These are phyloP conservation scores for Erebia ligea DNA, from an alignment of 2,888 invertebrate species.

Conservation along the genomic window DNA sequence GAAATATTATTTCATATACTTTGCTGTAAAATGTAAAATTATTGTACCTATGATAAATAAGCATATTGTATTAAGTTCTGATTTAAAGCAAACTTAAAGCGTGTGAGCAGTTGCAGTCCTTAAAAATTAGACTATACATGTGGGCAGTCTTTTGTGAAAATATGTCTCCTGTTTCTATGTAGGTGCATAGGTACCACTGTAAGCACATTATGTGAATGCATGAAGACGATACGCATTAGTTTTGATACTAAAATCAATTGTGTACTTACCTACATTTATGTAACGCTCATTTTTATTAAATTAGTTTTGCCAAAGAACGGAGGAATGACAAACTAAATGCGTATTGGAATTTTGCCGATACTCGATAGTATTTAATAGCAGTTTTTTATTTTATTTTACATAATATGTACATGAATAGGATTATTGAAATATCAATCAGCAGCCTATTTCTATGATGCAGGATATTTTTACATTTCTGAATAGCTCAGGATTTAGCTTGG, in stretches of 20 bases:
- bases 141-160: constrained; percentile 80
- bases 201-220: constrained; percentile 30
- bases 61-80: constrained; percentile 11
- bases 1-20: constrained; percentile 25
- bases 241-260: constrained; percentile 17
- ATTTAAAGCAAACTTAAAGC: constrained; percentile 1
- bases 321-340: constrained; percentile 18
- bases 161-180: constrained; percentile 75
- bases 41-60: constrained; percentile 2
- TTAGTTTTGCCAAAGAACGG: constrained; percentile 1
- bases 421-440: constrained; percentile 19
- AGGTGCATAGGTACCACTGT: constrained; percentile 34
- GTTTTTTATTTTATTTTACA: constrained; percentile 29
- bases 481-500: constrained; percentile 27
- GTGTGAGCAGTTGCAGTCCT: constrained; percentile 7
- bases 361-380: constrained; percentile 23
- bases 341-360: constrained; percentile 28
- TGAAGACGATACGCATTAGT: constrained; percentile 33
- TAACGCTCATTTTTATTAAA: constrained; percentile 1
- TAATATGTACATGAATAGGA: constrained; percentile 31
- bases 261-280: background rate
- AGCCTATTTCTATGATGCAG: constrained; percentile 27
- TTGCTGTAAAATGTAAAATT: constrained; percentile 27
- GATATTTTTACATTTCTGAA: constrained; percentile 31
- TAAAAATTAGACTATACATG: constrained; percentile 51